Conservation (phyloP, 1,140 invertebrate genomes). For the Cyclargus thomasi region DNA sequence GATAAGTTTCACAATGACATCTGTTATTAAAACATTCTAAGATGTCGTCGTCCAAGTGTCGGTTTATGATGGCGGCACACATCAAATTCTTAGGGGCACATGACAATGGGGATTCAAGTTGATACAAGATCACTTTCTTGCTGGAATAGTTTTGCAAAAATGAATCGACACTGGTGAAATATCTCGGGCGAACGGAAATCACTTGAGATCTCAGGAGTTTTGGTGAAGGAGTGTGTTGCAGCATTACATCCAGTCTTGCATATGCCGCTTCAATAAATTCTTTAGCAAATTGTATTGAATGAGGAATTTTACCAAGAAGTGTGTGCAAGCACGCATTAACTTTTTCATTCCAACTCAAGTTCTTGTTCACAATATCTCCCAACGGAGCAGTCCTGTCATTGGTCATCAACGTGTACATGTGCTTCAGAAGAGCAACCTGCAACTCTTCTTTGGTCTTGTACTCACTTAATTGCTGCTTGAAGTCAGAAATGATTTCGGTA, state of each 20-base stretch:
- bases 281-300: slow-evolving; percentile 36
- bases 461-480: slow-evolving; percentile 28
- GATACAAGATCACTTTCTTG: slow-evolving; percentile 29
- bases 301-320: slow-evolving; percentile 28
- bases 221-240: slow-evolving; percentile 17
- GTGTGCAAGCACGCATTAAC: slow-evolving; percentile 26
- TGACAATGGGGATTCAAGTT: slow-evolving; percentile 28
- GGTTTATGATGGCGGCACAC: slow-evolving; percentile 39
- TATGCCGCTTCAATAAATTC: slow-evolving; percentile 32
- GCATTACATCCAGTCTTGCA: slow-evolving; percentile 20
- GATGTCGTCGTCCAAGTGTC: slow-evolving; percentile 31
- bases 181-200: slow-evolving; percentile 17
- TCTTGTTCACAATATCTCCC: slow-evolving; percentile 15
- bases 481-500: slow-evolving; percentile 26
- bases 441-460: slow-evolving; percentile 32
- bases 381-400: slow-evolving; percentile 13
- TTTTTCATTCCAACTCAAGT: slow-evolving; percentile 32
- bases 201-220: slow-evolving; percentile 25
- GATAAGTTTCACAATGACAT: slow-evolving; percentile 28
- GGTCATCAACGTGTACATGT: slow-evolving; percentile 33
- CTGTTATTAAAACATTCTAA: slow-evolving; percentile 31
- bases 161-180: neutral
- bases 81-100: slow-evolving; percentile 28
- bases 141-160: slow-evolving; percentile 27
- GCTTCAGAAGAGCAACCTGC: slow-evolving; percentile 30